A percentile compares a stretch with the other conserved stretches of the same genome.
These are phyloP conservation scores for Apodemus agrarius DNA, from an alignment of 2,797 vertebrate species.

Conservation along the genomic window DNA sequence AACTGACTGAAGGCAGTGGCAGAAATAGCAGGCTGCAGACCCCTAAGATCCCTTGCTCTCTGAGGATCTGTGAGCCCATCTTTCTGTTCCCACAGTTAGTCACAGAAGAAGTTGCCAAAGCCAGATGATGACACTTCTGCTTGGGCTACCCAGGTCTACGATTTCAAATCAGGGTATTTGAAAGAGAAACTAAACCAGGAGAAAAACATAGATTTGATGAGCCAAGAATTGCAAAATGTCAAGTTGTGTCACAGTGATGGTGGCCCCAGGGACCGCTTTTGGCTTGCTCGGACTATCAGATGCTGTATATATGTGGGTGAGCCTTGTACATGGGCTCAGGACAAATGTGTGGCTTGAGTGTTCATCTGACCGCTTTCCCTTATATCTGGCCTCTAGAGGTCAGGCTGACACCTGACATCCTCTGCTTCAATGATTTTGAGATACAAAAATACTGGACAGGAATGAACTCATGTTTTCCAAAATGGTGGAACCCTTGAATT, in stretches of 20 bases:
- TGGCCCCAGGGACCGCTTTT: not conserved
- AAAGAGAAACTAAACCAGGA: slow-evolving; percentile 64
- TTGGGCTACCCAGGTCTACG: slow-evolving; percentile 8
- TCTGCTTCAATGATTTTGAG: not conserved
- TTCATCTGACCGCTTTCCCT: not conserved
- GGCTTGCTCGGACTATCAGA: not conserved
- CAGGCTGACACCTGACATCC: slow-evolving; percentile 29
- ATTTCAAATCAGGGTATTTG: slow-evolving; percentile 35
- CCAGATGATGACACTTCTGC: not conserved
- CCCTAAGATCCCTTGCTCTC: not conserved
- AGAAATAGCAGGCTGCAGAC: not conserved
- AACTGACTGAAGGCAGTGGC: not conserved
- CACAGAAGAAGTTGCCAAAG: slow-evolving; percentile 59
- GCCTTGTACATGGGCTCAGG: not conserved
- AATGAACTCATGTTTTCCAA: not conserved
- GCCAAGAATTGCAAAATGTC: slow-evolving; percentile 58
- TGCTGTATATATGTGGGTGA: not conserved
- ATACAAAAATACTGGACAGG: not conserved
- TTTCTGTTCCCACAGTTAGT: not conserved
- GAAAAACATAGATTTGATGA: slow-evolving; percentile 61
- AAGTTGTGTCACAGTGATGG: not conserved
- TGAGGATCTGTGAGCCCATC: not conserved
- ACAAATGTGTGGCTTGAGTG: not conserved
- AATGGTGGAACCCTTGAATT: not conserved
- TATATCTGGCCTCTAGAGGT: slow-evolving; percentile 44